Base-by-base conservation (phyloP, 2,797 vertebrate species). In the Macropus fuliginosus region DNA sequence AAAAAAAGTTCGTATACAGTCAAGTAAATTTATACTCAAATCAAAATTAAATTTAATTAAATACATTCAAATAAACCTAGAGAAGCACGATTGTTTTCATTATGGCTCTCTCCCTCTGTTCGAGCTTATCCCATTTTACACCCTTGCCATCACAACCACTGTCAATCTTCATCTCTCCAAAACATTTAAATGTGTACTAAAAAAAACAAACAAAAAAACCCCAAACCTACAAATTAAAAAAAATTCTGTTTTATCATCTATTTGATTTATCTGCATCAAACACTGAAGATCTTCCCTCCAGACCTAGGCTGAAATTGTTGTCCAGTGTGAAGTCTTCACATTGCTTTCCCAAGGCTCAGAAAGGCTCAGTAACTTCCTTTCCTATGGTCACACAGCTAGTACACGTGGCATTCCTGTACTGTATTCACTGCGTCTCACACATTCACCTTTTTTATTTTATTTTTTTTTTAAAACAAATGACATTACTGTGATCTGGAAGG, bases 1-100 rank as follows among this genome's bases (percentile, higher is more conserved):
- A 50, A 54, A 55, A 95, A 95, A 94, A 24, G 16, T 55, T 94
- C 92, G 81, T 50, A 93, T 28, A 55, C 18, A 91, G 50, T 18
- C 93, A 96, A 18, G 9, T 91, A 91, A 31, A 56, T 91, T 54
- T 55, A 40, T 31, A 12, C 29, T 11, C 46, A 66, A 66, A 66
- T 8, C 11, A 92, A 92, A 50, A 56, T 9, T 13, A 40, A 24
- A 54, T 55, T 54, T n/a, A n/a, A n/a, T 31, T 11, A 46, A 55
- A 57, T 28, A 92, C n/a, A 56, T 55, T 31, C 40, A 81, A 46
- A 46, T 10, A 81, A 1, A 46, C 66, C 66, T 13, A 74, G 18
- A 10, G 74, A 81, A 81, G 46, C 40, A 27, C 21, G 27, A 24
- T 24, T 46, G 24, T 81, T 40, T 81, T 81, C 74, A 40, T 24